Base-by-base conservation (phyloP, 2,888 invertebrate species). In the Anthophora plumipes region DNA sequence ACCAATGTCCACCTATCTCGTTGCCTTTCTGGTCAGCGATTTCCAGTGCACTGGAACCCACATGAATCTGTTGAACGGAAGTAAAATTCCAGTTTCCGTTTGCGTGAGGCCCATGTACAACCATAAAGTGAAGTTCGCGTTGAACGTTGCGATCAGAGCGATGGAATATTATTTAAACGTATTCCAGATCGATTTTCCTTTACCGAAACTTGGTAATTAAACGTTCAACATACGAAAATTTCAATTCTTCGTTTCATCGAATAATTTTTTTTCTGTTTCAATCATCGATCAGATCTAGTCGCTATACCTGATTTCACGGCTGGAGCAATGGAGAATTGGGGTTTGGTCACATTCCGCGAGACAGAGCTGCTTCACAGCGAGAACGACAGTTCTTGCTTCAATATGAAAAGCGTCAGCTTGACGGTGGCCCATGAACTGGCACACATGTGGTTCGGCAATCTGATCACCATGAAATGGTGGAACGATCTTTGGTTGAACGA, bases 311-410 rank as follows among this genome's bases (percentile, higher is more conserved):
- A 83, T 66, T 83, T 83, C 71, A 43, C 74, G 2, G 71, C 83
- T 1, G 83, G 83, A 4, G 83, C 83, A 0, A 83, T 83, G 83
- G 83, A 83, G 22, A 83, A 83, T 25, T 83, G 83, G 83, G 83
- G 83, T 7, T 31, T 83, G 60, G 4, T 83, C 37, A 78, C 83
- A 2, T 83, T 83, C 9, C 78, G 83, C 31, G 83, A 83, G 20
- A 75, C 83, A 1, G 82, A 85, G 25, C 68, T 89, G 20, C 74
- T 90, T 17, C 86, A 84, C 39, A 88, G 85, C 73, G 86, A 85
- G 67, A 94, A 95, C 78, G 94, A 95, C 89, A 92, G 94, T 31
- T 94, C 95, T 2, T 94, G 94, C 12, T 93, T 93, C 41, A 94
- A 94, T 89, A 95, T 94, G 85, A 96, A 96, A 88, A 94, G 95